phyloP scores from a whole-genome alignment of 2,888 invertebrate species.

The Tuberolachnus salignus region DNA sequence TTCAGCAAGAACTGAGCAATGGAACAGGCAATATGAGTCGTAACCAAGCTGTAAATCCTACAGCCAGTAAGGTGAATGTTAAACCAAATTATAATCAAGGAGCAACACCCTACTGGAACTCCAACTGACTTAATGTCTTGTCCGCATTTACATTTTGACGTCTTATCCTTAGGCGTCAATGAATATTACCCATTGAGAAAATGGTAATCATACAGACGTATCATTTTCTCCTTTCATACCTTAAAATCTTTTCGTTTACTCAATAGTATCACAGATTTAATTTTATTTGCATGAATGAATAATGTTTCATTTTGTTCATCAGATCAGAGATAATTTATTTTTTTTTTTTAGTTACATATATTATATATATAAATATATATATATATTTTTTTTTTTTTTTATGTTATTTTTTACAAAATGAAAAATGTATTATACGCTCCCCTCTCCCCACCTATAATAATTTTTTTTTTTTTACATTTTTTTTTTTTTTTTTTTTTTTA shows the following conservation, averaged over 20 bases:
- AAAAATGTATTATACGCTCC: slow-evolving; percentile 55
- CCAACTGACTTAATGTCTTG: slow-evolving; percentile 59
- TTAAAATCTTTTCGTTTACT: slow-evolving; percentile 28
- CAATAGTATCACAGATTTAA: slow-evolving; percentile 43
- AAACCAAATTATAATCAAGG: slow-evolving; percentile 68
- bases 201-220: slow-evolving; percentile 47
- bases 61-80: slow-evolving; percentile 65
- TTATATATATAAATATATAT: slow-evolving; percentile 7
- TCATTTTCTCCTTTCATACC: slow-evolving; percentile 41
- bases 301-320: slow-evolving; percentile 52
- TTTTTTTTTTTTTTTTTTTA: slow-evolving; percentile 51
- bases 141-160: slow-evolving; percentile 48
- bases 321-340: slow-evolving; percentile 20
- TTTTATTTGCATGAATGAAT: slow-evolving; percentile 44
- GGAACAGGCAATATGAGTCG: slow-evolving; percentile 50
- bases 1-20: slow-evolving; percentile 48
- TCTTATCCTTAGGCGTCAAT: slow-evolving; percentile 28
- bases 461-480: slow-evolving; percentile 51
- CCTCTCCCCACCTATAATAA: slow-evolving; percentile 47
- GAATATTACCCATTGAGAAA: slow-evolving; percentile 48
- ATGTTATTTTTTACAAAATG: slow-evolving; percentile 57
- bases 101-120: slow-evolving; percentile 63
- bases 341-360: slow-evolving; percentile 45
- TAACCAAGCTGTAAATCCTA: slow-evolving; percentile 44
- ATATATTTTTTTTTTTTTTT: slow-evolving; percentile 40